Conservation (phyloP, 2,797 vertebrate species). For the Meriones psammophilus region DNA sequence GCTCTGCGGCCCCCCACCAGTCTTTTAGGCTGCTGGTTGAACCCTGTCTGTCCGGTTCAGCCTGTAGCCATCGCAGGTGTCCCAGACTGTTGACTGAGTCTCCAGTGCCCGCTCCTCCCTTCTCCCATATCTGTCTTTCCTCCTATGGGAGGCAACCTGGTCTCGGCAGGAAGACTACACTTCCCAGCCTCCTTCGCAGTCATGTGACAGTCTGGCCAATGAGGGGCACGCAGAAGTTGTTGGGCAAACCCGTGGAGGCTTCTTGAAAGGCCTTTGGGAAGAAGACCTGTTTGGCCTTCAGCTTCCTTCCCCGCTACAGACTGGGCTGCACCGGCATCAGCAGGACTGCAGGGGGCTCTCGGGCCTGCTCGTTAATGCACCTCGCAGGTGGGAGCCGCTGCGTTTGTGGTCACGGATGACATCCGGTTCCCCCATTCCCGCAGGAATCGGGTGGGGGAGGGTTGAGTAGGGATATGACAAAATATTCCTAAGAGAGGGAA, state of each 20-base stretch:
- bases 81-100: background rate
- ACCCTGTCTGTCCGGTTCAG: background rate
- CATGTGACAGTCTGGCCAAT: conserved; percentile 41
- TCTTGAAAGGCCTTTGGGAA: background rate
- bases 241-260: background rate
- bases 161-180: background rate
- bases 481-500: conserved; percentile 82
- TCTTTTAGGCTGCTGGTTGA: background rate
- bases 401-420: conserved; percentile 55
- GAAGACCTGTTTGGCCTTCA: background rate
- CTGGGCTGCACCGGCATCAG: background rate
- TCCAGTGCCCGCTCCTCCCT: fast-evolving
- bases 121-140: background rate
- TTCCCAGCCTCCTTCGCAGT: conserved; percentile 56
- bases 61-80: background rate
- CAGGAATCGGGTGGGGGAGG: too few relatives aligned
- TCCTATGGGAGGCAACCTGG: background rate
- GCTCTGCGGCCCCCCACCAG: background rate
- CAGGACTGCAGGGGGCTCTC: background rate
- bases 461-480: background rate
- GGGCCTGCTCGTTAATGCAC: background rate
- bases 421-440: background rate
- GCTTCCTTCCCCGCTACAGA: background rate
- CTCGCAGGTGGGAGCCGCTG: background rate
- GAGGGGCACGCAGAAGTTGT: background rate